Base-by-base conservation (phyloP, 2,888 invertebrate genomes). In the Neria commutata region DNA sequence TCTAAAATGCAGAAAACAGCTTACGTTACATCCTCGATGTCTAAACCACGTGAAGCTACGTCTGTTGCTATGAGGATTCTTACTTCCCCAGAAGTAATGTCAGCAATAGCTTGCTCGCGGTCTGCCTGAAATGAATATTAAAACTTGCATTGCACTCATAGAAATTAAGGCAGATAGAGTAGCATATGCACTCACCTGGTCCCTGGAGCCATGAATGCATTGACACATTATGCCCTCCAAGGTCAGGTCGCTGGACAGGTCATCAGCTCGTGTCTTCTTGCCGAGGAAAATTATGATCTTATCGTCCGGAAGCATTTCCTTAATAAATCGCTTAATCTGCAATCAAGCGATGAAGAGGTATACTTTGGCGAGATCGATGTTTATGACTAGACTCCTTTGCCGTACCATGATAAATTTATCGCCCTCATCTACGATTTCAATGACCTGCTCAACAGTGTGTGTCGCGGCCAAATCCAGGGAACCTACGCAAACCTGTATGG, bases 201-300 rank as follows among this genome's bases (percentile, higher is more conserved):
- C 95, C 53, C 95, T 86, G 72, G 92, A 92, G 14, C 97, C 96
- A 82, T 97, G 97, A 65, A 98, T 88, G 57, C 91, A 89, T 76
- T 93, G 90, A 64, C 91, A 91, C 53, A 83, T 77, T 21, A 92
- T 85, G 0, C 89, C 89, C 62, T 84, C 83, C 59, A 94, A 71
- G 5, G 87, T 85, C 54, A 97, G 81, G 64, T 96, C 93, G 66
- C 92, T 89, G 0, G 92, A 86, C 21, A 97, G 82, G 74, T 94
- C 89, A 75, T 94, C 92, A 1, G 94, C 96, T 54, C 87, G 86
- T 0, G 88, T 84, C 78, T 97, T 97, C 70, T 89, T 91, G 0
- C 93, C 92, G 76, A 95, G 93, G 81, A 98, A 98, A 42, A 97
- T 89, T 10, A 98, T 92, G 0, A 89, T 88, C 81, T 97, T 97